Evolutionary conservation across 2,113 vertebrate species (phyloP).

Genomic region (Cephalopterus ornatus): DNA sequence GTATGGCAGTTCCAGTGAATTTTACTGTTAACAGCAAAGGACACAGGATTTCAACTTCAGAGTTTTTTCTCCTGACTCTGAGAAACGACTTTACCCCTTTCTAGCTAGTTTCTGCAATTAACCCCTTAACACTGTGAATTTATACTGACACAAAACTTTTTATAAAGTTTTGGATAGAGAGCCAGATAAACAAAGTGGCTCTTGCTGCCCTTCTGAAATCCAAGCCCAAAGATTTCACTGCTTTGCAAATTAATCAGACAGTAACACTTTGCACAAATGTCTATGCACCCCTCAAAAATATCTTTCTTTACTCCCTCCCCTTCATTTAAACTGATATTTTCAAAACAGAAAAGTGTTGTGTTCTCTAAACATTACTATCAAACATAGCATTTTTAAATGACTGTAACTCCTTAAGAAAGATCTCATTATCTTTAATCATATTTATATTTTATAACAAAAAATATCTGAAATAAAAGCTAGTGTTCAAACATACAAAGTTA

Average conservation of each 20-base stretch:
- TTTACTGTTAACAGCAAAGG: not conserved
- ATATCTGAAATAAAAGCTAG: not conserved
- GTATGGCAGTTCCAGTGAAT: not conserved
- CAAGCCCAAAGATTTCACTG: not conserved
- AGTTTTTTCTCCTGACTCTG: not conserved
- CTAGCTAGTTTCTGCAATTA: not conserved
- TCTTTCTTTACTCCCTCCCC: not conserved
- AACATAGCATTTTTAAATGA: not conserved
- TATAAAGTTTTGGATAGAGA: not conserved
- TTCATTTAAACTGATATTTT: not conserved
- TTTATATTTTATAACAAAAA: conserved; percentile 29
- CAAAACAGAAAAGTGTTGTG: not conserved
- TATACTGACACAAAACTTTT: not conserved
- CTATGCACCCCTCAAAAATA: not conserved
- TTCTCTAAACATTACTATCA: not conserved
- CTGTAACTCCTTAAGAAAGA: not conserved
- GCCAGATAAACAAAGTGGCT: not conserved
- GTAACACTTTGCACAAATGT: not conserved
- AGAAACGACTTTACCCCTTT: not conserved
- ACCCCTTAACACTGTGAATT: not conserved
- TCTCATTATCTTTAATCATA: conserved; percentile 19
- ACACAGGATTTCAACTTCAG: not conserved
- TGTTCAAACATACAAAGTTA: conserved; percentile 10
- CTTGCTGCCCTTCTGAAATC: not conserved
- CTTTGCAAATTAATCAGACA: not conserved